A percentile compares a stretch with the other conserved stretches of the same genome.
Evolutionary conservation across 2,888 invertebrate species (phyloP).

Genomic region (Amblyjoppa proteus): DNA sequence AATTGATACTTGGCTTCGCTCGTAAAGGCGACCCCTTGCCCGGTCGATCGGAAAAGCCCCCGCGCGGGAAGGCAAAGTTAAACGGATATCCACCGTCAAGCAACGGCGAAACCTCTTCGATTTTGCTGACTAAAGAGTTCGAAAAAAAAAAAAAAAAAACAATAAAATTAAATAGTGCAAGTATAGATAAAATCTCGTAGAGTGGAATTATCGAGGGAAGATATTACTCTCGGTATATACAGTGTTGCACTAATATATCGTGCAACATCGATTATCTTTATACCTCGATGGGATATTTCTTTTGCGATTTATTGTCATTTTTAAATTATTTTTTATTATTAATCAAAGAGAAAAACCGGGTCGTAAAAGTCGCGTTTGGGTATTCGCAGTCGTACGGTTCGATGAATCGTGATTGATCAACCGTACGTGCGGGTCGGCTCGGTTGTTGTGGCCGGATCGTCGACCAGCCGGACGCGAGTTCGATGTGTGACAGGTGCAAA

Average conservation of each 20-base stretch:
- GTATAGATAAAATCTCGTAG: neutral
- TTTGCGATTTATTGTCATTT: neutral
- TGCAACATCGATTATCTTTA: neutral
- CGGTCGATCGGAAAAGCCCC: constrained; percentile 62
- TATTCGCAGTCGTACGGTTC: constrained; percentile 24
- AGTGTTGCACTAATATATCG: too few species aligned
- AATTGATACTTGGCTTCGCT: constrained; percentile 68
- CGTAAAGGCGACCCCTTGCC: constrained; percentile 39
- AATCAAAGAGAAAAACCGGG: neutral
- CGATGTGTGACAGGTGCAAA: constrained; percentile 49
- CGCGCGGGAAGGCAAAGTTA: neutral
- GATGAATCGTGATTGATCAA: constrained; percentile 41
- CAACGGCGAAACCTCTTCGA: constrained; percentile 21
- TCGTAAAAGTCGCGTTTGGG: constrained; percentile 38
- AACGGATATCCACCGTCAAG: constrained; percentile 3
- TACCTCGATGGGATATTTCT: neutral
- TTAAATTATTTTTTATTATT: neutral
- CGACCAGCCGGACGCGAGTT: constrained; percentile 51
- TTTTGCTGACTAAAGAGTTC: constrained; percentile 1
- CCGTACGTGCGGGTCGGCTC: neutral
- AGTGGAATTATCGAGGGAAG: neutral
- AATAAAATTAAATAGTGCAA: neutral
- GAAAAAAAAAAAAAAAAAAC: constrained; percentile 33
- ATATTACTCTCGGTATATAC: neutral
- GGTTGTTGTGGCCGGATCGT: constrained; percentile 46